A percentile compares a stretch with the other conserved stretches of the same genome.
Conservation (phyloP, 1,140 invertebrate genomes). For the Aporrectodea caliginosa region DNA sequence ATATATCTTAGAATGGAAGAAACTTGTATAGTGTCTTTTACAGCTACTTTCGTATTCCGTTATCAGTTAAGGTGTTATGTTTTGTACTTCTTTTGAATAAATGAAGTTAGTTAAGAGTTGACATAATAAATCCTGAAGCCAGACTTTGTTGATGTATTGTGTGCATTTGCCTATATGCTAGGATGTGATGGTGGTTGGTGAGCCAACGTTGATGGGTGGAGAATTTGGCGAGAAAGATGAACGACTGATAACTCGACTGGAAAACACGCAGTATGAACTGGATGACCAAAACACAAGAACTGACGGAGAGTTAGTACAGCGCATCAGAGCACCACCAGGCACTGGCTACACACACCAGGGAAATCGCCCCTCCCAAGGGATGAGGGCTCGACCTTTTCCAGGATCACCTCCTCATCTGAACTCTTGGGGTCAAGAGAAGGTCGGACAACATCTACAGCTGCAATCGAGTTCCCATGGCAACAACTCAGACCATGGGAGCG, state of each 20-base stretch:
- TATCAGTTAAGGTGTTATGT: no score
- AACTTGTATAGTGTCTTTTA: no score
- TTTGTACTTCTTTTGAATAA: no score
- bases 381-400: background rate
- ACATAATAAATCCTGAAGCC: no score
- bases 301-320: background rate
- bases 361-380: background rate
- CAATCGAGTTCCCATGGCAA: no score
- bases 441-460: background rate
- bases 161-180: no score
- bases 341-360: background rate
- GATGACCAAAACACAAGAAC: slow-evolving; percentile 54
- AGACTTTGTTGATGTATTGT: no score
- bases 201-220: slow-evolving; percentile 97
- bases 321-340: background rate
- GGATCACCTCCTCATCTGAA: background rate
- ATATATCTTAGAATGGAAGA: no score
- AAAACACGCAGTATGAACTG: slow-evolving; percentile 96
- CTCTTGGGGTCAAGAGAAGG: background rate
- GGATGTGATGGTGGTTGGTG: slow-evolving; percentile 99
- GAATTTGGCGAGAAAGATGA: slow-evolving; percentile 99
- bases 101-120: no score
- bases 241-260: slow-evolving; percentile 89
- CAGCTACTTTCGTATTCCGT: no score
- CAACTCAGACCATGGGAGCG: no score